phyloP scores from a whole-genome alignment of 2,797 vertebrate genomes.

The Amphiprion clarkii region DNA sequence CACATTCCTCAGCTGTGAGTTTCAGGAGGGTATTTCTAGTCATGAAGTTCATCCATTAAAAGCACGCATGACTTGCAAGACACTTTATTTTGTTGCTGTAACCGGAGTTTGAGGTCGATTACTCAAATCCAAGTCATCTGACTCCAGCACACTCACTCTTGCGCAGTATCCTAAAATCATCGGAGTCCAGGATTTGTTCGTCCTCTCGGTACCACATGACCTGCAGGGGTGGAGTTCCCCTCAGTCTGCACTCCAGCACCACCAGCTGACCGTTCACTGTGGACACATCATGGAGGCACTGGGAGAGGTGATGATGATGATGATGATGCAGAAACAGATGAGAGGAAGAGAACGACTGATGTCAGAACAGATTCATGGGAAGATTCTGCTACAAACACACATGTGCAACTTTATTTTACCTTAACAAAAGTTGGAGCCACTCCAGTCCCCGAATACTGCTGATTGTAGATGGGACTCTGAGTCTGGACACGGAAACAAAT shows the following conservation, averaged over 20 bases:
- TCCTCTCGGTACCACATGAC: constrained; percentile 91
- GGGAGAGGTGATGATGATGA: background rate
- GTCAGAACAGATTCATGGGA: background rate
- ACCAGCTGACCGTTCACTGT: constrained; percentile 88
- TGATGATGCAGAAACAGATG: background rate
- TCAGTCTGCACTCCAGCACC: constrained; percentile 89
- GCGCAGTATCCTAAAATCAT: constrained; percentile 89
- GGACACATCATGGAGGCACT: constrained; percentile 89
- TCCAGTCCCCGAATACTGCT: constrained; percentile 78
- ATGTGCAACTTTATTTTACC: constrained; percentile 74
- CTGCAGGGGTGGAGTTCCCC: constrained; percentile 85
- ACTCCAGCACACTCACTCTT: constrained; percentile 83
- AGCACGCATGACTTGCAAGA: background rate
- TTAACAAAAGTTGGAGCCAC: constrained; percentile 88
- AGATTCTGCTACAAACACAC: background rate
- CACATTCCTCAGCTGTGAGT: background rate
- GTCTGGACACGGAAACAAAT: constrained; percentile 72
- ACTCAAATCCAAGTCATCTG: too few species aligned
- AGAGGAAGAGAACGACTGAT: background rate
- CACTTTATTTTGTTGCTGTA: background rate
- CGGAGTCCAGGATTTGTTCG: constrained; percentile 86
- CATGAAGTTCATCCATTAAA: background rate
- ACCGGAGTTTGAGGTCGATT: background rate
- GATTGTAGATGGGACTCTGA: constrained; percentile 82
- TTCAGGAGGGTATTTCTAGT: background rate